These are phyloP conservation scores for Clostera curtula DNA, from an alignment of 2,888 invertebrate genomes.

Conservation along the genomic window DNA sequence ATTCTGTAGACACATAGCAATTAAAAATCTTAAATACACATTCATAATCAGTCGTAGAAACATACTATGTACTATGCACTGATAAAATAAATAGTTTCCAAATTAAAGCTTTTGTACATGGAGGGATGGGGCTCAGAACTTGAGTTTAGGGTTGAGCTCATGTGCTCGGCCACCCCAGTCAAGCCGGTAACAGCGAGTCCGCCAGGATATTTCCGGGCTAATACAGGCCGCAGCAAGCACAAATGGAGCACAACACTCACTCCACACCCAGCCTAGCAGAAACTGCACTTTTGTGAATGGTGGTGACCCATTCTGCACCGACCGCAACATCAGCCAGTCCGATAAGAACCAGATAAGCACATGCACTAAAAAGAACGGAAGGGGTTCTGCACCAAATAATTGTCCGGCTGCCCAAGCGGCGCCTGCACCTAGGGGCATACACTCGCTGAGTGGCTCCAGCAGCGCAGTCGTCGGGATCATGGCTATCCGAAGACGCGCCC, in stretches of 20 bases:
- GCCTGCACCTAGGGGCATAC: slow-evolving; percentile 93
- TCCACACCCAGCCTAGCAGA: slow-evolving; percentile 94
- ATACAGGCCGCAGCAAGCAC: slow-evolving; percentile 90
- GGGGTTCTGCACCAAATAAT: slow-evolving; percentile 90
- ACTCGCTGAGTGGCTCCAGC: slow-evolving; percentile 96
- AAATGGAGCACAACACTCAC: slow-evolving; percentile 93
- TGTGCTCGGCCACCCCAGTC: slow-evolving; percentile 97
- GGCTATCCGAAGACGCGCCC: slow-evolving; percentile 96
- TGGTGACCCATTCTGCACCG: slow-evolving; percentile 93
- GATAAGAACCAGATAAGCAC: slow-evolving; percentile 95
- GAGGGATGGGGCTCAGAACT: slow-evolving; percentile 65
- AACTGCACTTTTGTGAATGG: slow-evolving; percentile 97
- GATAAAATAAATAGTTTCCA: slow-evolving; percentile 38
- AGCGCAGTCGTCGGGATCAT: slow-evolving; percentile 95
- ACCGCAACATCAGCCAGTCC: slow-evolving; percentile 93
- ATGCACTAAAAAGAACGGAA: slow-evolving; percentile 95
- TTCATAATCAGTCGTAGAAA: slow-evolving; percentile 26
- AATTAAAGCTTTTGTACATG: slow-evolving; percentile 60
- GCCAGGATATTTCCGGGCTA: slow-evolving; percentile 94
- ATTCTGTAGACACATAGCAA: slow-evolving; percentile 22
- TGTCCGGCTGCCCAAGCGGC: slow-evolving; percentile 90
- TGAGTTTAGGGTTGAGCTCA: slow-evolving; percentile 85
- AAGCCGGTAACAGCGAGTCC: slow-evolving; percentile 91
- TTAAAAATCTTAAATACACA: slow-evolving; percentile 54
- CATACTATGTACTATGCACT: slow-evolving; percentile 21